Evolutionary conservation across 1,140 invertebrate genomes (phyloP), one percentile per base, ranked within the genome.

Genomic region (Myzus persicae): DNA sequence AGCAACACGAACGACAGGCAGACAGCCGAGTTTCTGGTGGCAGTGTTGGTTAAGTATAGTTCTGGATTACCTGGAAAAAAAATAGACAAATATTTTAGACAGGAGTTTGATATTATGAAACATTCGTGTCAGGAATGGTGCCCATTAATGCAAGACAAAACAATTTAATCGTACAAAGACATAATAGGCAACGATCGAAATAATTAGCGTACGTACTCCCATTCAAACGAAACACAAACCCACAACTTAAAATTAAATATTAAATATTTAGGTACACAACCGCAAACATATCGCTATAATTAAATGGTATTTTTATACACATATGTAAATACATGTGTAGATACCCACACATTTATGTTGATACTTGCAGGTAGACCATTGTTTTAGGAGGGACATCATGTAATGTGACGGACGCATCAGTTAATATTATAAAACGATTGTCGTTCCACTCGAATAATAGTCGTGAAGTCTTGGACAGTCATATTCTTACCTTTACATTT

Each of bases 41-140:
- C 89, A 31, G 14, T 40, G 26, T 67, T 90, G 31, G 89, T 40
- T 31, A 40, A 42, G 51, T 67, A 90, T 2, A 90, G 51, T n/a
- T 90, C 54, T 7, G 89, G 89, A n/a, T 67, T 90, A 20, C 89
- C 89, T 90, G 51, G 1, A 90, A 67, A 42, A 40, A 90, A 54
- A 90, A 42, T 42, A 90, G 24, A 84, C 40, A 84, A 42, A 46
- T 3, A 87, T 48, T 36, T 87, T 46, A 87, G 48, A 46, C 40
- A 44, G 14, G 31, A 67, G 14, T n/a, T 38, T 44, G 8, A 44
- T 1, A n/a, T 6, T 87, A 46, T 44, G 0, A 26, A 24, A 84
- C 8, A 84, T 40, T 84, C 24, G 26, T 26, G 20, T 84, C 9
- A 42, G 24, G 9, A 40, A 67, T n/a, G 1, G 9, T 18, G 11